Evolutionary conservation across 2,888 invertebrate genomes (phyloP).

Genomic region (Thymelicus sylvestris): DNA sequence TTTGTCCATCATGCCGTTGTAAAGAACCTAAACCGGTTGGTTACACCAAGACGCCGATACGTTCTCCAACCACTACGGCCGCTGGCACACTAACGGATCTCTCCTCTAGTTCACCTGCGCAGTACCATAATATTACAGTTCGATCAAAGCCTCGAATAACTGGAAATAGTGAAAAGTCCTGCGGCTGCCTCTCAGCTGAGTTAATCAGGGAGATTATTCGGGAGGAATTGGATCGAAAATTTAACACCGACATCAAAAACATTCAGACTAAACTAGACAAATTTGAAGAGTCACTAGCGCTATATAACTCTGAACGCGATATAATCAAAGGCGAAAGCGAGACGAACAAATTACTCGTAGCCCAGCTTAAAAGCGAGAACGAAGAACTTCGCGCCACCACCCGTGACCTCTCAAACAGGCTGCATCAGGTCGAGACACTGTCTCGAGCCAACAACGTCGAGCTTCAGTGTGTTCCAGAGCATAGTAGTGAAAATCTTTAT

Average conservation of each 20-base stretch:
- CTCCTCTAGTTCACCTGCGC: background rate
- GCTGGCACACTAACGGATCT: background rate
- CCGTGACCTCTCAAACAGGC: too few relatives aligned
- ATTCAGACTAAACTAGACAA: conserved; percentile 4
- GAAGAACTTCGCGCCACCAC: background rate
- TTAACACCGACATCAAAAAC: conserved; percentile 5
- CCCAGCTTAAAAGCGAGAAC: background rate
- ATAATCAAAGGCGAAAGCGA: background rate
- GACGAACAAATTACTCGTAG: background rate
- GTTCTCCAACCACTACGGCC: background rate
- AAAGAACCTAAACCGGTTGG: conserved; percentile 10
- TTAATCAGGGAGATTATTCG: conserved; percentile 15
- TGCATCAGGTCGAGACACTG: too few relatives aligned
- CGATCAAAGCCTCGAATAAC: background rate
- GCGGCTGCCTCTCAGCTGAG: conserved; percentile 13
- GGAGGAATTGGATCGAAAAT: conserved; percentile 11
- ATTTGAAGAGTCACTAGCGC: background rate
- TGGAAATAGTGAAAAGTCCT: background rate
- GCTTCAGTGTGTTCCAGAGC: background rate
- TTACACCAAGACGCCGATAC: background rate
- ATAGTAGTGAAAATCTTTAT: conserved; percentile 7
- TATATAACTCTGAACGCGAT: background rate
- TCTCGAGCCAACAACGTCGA: conserved; percentile 1
- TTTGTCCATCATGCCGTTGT: background rate
- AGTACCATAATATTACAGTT: background rate